These are phyloP conservation scores for Eumerus sabulonum DNA, from an alignment of 2,888 invertebrate genomes.

Conservation along the genomic window DNA sequence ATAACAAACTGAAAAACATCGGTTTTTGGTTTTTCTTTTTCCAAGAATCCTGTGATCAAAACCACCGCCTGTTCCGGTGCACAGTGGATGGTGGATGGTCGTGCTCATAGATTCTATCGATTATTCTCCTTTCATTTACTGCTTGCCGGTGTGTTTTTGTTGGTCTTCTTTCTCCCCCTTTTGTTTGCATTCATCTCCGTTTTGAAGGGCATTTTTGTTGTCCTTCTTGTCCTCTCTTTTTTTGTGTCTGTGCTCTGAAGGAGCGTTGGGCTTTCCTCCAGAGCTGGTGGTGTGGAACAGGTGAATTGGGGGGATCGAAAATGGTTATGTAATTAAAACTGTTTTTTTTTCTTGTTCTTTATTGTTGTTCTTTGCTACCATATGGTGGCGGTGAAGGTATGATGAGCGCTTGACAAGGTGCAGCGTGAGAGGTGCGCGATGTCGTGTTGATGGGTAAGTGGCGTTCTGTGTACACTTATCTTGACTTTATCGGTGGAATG, in stretches of 20 bases:
- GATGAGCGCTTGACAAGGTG: conserved; percentile 3
- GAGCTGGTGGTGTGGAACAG: conserved; percentile 30
- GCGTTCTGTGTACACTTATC: too few species aligned
- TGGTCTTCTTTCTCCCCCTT: conserved; percentile 31
- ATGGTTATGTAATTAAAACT: conserved; percentile 15
- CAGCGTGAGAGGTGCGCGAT: background rate
- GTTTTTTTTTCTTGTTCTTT: conserved; percentile 1
- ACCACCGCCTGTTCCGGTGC: background rate
- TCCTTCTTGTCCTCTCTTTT: conserved; percentile 19
- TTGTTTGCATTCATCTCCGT: conserved; percentile 40
- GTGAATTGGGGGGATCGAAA: conserved; percentile 28
- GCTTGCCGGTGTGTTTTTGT: conserved; percentile 42
- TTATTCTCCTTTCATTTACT: conserved; percentile 39
- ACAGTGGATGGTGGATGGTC: background rate
- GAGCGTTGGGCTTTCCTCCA: conserved; percentile 14
- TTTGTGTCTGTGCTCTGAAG: conserved; percentile 5
- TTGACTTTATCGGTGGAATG: too few species aligned
- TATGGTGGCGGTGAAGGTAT: conserved; percentile 6
- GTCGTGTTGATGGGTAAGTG: background rate
- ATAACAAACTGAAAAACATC: conserved; percentile 4
- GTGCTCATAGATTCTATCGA: conserved; percentile 43
- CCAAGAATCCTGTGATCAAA: background rate
- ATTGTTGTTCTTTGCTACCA: conserved; percentile 16
- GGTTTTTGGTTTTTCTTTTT: too few species aligned
- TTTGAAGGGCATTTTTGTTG: conserved; percentile 67